Base-by-base conservation (phyloP, 2,113 vertebrate species). In the Vulpes ferrilata region DNA sequence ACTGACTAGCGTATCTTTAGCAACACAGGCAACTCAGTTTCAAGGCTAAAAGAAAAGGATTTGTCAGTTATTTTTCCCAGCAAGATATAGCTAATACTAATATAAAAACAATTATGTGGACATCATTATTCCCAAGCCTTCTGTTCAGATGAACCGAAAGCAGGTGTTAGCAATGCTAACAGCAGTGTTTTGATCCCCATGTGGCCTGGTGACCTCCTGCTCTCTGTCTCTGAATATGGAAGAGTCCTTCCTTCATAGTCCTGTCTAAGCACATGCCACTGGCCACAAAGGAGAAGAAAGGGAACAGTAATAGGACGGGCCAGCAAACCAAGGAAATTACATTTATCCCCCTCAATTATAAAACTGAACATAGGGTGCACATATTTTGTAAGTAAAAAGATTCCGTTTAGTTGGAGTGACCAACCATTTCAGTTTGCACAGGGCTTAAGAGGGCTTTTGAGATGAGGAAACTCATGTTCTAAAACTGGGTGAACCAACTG, bases 101-200 rank as follows among this genome's bases (percentile, higher is more conserved):
- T 53, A 65, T 38, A 79, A 92, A 88, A 88, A 67, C 55, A 87
- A 82, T 60, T 95, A 95, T 59, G 15, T 11, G 65, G 59, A 93
- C 88, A 48, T 74, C 43, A 59, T 74, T 83, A 91, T 69, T 93
- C 80, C 78, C 27, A 90, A 67, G 20, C 13, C 8, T 90, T 17
- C 22, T 81, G 80, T 93, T 89, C 59, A 43, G 74, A 81, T 71
- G 86, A 78, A 96, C 25, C 94, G 93, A 86, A 93, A 92, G 79
- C 35, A 78, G 73, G 60, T 90, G 57, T 27, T 86, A 81, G 35
- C 94, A 43, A 89, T 43, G 32, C 32, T 53, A 88, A 90, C 30
- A 95, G 79, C 15, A 55, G 48, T 60, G 16, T 73, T 92, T 84
- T 80, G 55, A 74, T 95, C 9, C 59, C n/a, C 25, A 17, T 82